Evolutionary conservation across 2,888 invertebrate genomes (phyloP).

Genomic region (Tipula confusa): DNA sequence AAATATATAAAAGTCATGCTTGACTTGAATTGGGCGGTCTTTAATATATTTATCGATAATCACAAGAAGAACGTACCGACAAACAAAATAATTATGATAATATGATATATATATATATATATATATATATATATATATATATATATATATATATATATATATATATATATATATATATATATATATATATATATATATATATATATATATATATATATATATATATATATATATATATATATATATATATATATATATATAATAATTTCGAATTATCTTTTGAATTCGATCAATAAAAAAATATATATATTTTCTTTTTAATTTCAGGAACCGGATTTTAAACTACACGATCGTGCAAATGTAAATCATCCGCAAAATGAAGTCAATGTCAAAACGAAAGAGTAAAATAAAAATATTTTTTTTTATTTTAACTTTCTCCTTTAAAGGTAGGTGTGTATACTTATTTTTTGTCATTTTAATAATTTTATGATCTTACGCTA

Average conservation of each 20-base stretch:
- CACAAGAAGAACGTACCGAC: background rate
- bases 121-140: too few relatives aligned
- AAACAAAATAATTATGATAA: background rate
- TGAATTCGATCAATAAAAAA: background rate
- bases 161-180: too few relatives aligned
- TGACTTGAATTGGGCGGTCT: background rate
- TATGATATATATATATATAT: too few relatives aligned
- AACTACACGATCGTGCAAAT: background rate
- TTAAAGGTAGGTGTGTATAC: background rate
- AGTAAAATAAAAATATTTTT: background rate
- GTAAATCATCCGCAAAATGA: background rate
- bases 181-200: too few relatives aligned
- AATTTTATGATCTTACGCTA: background rate
- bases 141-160: too few relatives aligned
- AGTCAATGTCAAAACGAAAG: conserved; percentile 25
- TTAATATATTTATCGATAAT: background rate
- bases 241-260: too few relatives aligned
- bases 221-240: too few relatives aligned
- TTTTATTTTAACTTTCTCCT: background rate
- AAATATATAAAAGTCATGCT: background rate
- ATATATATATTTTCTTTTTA: background rate
- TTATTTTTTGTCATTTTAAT: background rate
- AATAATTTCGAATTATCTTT: background rate
- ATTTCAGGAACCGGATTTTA: conserved; percentile 5
- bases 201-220: too few relatives aligned